Base-by-base conservation (phyloP, 2,888 invertebrate species). In the Monoplex corrugatus region DNA sequence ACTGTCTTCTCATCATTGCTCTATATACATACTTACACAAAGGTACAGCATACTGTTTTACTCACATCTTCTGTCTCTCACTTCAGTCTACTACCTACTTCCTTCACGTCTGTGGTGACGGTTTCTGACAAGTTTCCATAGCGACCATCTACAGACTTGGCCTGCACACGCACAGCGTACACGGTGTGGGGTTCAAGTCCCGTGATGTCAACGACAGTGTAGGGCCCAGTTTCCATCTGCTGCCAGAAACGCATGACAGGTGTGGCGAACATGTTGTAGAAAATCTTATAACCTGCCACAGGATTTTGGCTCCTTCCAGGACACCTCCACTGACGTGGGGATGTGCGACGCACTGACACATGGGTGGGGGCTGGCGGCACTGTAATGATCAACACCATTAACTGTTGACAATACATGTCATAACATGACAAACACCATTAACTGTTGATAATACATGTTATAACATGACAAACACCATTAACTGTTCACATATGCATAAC, bases 361-460 rank as follows among this genome's bases (percentile, higher is more conserved):
- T 98, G 97, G 97, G 98, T 98, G 0, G 99, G 99, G 0, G 98
- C 98, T 92, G 99, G 97, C 28, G 98, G 98, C 95, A 99, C 98
- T 95, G 98, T 98, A 92, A 43, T 63, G 10, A 63, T 6, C 50
- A 32, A 35, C n/a, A n/a, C n/a, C n/a, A n/a, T n/a, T n/a, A n/a
- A n/a, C n/a, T n/a, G n/a, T n/a, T n/a, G n/a, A n/a, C n/a, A n/a
- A n/a, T n/a, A n/a, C n/a, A n/a, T n/a, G n/a, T n/a, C n/a, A n/a
- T n/a, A n/a, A n/a, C n/a, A n/a, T n/a, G n/a, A n/a, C n/a, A n/a
- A n/a, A n/a, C n/a, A n/a, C n/a, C n/a, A n/a, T n/a, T n/a, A n/a
- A n/a, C n/a, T n/a, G n/a, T n/a, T n/a, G n/a, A n/a, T n/a, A n/a
- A n/a, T n/a, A n/a, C n/a, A n/a, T n/a, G n/a, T n/a, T n/a, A n/a